Conservation (phyloP, 2,888 invertebrate species). For the Tetramorium bicarinatum region DNA sequence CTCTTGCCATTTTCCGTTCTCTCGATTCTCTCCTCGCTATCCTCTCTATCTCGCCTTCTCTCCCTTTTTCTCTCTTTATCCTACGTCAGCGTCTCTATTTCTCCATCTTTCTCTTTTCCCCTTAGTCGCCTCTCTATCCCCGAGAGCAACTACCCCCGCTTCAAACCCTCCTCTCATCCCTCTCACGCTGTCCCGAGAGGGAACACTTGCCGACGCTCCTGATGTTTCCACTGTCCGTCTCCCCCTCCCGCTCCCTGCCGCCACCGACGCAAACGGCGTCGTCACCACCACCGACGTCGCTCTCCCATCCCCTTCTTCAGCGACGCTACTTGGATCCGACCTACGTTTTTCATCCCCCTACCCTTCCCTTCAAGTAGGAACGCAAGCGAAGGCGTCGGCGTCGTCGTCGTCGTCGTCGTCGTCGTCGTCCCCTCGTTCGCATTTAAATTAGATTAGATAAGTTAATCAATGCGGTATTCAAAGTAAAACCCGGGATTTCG, state of each 20-base stretch:
- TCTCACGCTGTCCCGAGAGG: slow-evolving; percentile 41
- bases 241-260: slow-evolving; percentile 39
- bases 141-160: slow-evolving; percentile 47
- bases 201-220: slow-evolving; percentile 54
- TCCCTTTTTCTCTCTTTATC: slow-evolving; percentile 47
- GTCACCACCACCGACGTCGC: slow-evolving; percentile 50
- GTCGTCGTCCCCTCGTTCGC: slow-evolving; percentile 72
- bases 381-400: slow-evolving; percentile 32
- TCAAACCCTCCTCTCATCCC: slow-evolving; percentile 20
- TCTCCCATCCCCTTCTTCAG: slow-evolving; percentile 10
- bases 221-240: slow-evolving; percentile 49
- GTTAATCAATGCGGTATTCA: slow-evolving; percentile 85
- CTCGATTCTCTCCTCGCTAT: slow-evolving; percentile 34
- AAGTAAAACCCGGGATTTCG: slow-evolving; percentile 84
- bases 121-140: slow-evolving; percentile 68
- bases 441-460: slow-evolving; percentile 86
- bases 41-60: slow-evolving; percentile 23
- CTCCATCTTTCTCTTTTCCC: slow-evolving; percentile 57
- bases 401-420: slow-evolving; percentile 33
- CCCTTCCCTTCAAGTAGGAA: slow-evolving; percentile 15
- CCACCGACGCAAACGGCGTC: slow-evolving; percentile 52
- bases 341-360: slow-evolving; percentile 49
- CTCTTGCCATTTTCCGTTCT: slow-evolving; percentile 16
- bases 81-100: slow-evolving; percentile 56
- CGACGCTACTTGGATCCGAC: slow-evolving; percentile 48